phyloP scores from a whole-genome alignment of 2,113 vertebrate genomes.

The Austrofundulus limnaeus region DNA sequence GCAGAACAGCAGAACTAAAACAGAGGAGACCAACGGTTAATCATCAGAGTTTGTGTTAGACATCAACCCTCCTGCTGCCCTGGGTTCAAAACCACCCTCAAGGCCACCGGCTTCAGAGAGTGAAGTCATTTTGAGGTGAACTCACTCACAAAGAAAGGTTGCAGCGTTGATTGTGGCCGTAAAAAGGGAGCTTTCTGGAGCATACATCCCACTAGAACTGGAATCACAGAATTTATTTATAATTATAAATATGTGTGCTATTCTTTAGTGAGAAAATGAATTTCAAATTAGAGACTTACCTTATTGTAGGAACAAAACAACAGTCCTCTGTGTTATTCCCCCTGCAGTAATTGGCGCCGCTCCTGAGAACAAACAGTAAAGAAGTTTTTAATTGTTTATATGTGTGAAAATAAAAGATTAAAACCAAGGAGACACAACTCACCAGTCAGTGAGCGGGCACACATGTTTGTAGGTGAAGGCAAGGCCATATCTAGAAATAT shows the following conservation, averaged over 20 bases:
- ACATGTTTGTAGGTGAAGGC: slow-evolving; percentile 72
- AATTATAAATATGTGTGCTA: not conserved
- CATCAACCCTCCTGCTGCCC: no score
- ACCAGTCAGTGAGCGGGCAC: slow-evolving; percentile 80
- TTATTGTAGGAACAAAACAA: slow-evolving; percentile 77
- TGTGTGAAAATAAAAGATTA: not conserved
- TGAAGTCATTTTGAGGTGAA: slow-evolving; percentile 14
- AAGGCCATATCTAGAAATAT: slow-evolving; percentile 74
- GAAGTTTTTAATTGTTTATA: no score
- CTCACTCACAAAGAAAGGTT: slow-evolving; percentile 81
- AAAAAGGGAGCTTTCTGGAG: slow-evolving; percentile 79
- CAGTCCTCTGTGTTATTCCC: slow-evolving; percentile 63
- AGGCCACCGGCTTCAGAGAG: no score
- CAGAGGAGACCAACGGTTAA: slow-evolving; percentile 12
- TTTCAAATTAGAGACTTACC: slow-evolving; percentile 48
- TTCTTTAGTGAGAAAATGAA: not conserved
- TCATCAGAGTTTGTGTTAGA: no score
- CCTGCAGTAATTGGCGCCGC: slow-evolving; percentile 55
- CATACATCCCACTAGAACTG: slow-evolving; percentile 73
- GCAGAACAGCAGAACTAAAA: slow-evolving; percentile 75
- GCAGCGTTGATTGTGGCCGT: slow-evolving; percentile 74
- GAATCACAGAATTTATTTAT: slow-evolving; percentile 6
- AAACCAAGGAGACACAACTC: slow-evolving; percentile 30
- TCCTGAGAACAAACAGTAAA: slow-evolving; percentile 59
- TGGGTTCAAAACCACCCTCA: no score